Evolutionary conservation across 2,888 invertebrate genomes (phyloP), one percentile per base, ranked within the genome.

Genomic region (Orthosia incerta): DNA sequence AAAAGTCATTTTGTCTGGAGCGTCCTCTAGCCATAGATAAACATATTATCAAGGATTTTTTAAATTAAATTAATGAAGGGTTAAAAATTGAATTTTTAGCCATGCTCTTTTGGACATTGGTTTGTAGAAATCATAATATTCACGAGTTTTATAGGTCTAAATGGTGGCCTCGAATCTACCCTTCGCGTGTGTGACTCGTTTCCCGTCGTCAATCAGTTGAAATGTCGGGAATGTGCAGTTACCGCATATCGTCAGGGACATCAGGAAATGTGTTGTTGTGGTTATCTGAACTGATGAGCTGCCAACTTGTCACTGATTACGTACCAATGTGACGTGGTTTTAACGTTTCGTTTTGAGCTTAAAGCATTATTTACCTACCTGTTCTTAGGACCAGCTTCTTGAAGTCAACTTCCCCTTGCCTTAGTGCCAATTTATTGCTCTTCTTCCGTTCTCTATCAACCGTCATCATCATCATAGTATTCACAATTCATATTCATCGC

Each of bases 291-390:
- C 20, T 18, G 26, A 45, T 68, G 57, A 75, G 51, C 61, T 75
- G 75, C 51, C 62, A 75, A 56, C n/a, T 20, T 57, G 55, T 46
- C 31, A 46, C 50, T 51, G 55, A 16, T 67, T 59, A 61, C 61
- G 75, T 68, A 5, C 45, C 0, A 48, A 11, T 46, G 31, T 75
- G 76, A 69, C 51, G 62, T 57, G 48, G n/a, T 23, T 46, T 48
- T 46, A 45, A 23, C 31, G 53, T 50, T 48, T 60, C 26, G n/a
- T 9, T 13, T 46, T 1, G 3, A 15, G 11, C 15, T 31, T 45
- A 2, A 16, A 16, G 48, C 23, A 50, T n/a, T n/a, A 51, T n/a
- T 11, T 18, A 9, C 7, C 50, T 7, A 5, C 31, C 7, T 31
- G 31, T 31, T 7, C 31, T 31, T 31, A 31, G 31, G 31, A 7